Base-by-base conservation (phyloP, 2,797 vertebrate species). In the Poecilia picta region DNA sequence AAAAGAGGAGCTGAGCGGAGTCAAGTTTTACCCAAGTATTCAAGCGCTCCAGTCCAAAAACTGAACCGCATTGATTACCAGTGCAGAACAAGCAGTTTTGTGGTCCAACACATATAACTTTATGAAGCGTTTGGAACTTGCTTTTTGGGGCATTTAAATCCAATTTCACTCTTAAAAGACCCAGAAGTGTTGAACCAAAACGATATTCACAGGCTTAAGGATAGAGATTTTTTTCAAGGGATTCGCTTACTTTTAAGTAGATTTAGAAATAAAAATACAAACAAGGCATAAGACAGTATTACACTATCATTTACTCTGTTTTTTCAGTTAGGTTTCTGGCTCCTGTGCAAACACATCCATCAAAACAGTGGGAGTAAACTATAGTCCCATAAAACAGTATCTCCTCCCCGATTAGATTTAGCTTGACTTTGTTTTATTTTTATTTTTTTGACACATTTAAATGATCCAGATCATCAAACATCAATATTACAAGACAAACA, bases 291-390 rank as follows among this genome's bases (percentile, higher is more conserved):
- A 39, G 62, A 36, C 16, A 62, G 31, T 33, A 62, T 13, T 20
- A 18, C 53, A 59, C 47, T 51, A 28, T 57, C 11, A 13, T 5
- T 57, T 62, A 16, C 75, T 74, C 41, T 16, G 25, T 31, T 23
- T 23, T 51, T 51, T 8, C 20, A 51, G 49, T 51, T 4, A 11
- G 23, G 7, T 18, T 0, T 75, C 10, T 80, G 75, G 43, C 76
- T 84, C 31, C 62, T 45, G 71, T 64, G 62, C 73, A 80, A 74
- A 81, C 1, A 16, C 64, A 74, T 76, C 49, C 68, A 45, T 72
- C 41, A 68, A 78, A 81, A 73, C 71, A 57, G 72, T 81, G 85
- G 72, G 75, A 81, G 39, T 59, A 46, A 62, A 57, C 66, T 2
- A 62, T 55, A 57, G 55, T 57, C 10, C n/a, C n/a, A 28, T 5